A percentile compares a stretch with the other conserved stretches of the same genome.
phyloP scores from a whole-genome alignment of 2,797 vertebrate genomes.

The Alosa sapidissima region DNA sequence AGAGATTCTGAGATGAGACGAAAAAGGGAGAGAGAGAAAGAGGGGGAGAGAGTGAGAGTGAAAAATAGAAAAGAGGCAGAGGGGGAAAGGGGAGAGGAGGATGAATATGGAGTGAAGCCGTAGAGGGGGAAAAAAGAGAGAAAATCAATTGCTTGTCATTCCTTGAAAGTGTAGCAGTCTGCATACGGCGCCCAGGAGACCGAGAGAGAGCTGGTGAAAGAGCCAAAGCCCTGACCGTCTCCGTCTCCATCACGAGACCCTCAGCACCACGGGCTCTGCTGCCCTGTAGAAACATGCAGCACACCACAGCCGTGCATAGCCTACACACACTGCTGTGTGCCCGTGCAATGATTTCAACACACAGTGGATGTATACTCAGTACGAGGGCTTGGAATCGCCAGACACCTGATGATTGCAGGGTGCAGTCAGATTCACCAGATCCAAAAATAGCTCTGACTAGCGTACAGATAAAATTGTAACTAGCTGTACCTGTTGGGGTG shows the following conservation, averaged over 20 bases:
- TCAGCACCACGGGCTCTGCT: too few relatives aligned
- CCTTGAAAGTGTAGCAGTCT: slow-evolving; percentile 16
- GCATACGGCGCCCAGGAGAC: background rate
- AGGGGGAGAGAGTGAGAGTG: background rate
- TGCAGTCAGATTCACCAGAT: too few relatives aligned
- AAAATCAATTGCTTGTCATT: background rate
- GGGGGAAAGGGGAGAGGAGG: background rate
- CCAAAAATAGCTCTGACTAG: too few relatives aligned
- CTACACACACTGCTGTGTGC: too few relatives aligned
- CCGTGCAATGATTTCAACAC: too few relatives aligned
- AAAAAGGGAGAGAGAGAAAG: background rate
- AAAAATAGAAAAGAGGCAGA: background rate
- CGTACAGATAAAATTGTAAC: too few relatives aligned
- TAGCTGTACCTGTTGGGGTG: background rate
- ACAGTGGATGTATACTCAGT: too few relatives aligned
- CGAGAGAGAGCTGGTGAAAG: background rate
- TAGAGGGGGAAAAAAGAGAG: background rate
- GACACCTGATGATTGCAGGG: too few relatives aligned
- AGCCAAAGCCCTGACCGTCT: background rate
- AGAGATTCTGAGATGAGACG: background rate
- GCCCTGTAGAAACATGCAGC: too few relatives aligned
- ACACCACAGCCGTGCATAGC: too few relatives aligned
- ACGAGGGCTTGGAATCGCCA: too few relatives aligned
- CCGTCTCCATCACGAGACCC: background rate
- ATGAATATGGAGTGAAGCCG: background rate